Conservation (phyloP, 2,888 invertebrate genomes). For the Cecidostiba fungosa region DNA sequence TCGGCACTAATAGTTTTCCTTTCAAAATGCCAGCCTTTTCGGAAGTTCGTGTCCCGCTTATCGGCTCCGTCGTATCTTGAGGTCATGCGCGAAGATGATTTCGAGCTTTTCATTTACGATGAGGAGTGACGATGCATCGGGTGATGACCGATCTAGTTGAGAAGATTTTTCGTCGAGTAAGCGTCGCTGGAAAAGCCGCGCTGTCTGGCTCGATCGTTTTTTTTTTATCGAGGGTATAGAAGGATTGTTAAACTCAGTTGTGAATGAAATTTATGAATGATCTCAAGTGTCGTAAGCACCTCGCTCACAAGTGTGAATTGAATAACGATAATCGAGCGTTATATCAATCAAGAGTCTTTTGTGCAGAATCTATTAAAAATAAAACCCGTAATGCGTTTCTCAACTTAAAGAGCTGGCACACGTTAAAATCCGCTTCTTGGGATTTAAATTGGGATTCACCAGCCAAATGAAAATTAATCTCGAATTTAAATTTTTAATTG, state of each 20-base stretch:
- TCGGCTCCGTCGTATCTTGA: neutral
- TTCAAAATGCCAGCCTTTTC: neutral
- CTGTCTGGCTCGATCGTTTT: conserved; percentile 3
- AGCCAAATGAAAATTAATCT: too few species aligned
- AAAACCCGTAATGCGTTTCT: too few species aligned
- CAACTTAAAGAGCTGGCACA: too few species aligned
- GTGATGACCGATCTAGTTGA: neutral
- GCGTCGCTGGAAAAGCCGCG: conserved; percentile 19
- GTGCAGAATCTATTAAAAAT: too few species aligned
- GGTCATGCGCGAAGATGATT: neutral
- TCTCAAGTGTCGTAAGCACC: too few species aligned
- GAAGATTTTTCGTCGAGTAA: conserved; percentile 22
- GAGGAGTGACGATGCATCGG: neutral
- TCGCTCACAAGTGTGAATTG: too few species aligned
- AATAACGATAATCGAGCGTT: too few species aligned
- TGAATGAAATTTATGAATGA: neutral
- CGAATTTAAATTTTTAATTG: too few species aligned
- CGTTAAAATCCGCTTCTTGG: too few species aligned
- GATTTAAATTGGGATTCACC: too few species aligned
- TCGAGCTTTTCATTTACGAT: neutral
- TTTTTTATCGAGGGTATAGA: neutral
- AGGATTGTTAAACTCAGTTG: neutral
- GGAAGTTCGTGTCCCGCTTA: neutral
- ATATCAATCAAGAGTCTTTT: too few species aligned
- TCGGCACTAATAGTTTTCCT: neutral